Conservation (phyloP, 2,888 invertebrate species). For the Ectropis crepuscularia region DNA sequence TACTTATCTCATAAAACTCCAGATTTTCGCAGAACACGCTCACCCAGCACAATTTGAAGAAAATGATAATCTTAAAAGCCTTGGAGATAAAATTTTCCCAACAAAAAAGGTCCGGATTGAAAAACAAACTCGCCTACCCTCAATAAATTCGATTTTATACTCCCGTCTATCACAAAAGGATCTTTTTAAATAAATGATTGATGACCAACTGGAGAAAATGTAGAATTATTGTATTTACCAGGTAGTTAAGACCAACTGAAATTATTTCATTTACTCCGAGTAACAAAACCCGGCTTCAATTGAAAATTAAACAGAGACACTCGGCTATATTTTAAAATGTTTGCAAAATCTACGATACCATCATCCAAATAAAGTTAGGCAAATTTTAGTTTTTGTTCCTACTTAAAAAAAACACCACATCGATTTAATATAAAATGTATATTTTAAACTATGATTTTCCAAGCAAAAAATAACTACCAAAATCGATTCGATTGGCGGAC, state of each 20-base stretch:
- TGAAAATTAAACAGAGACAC: too few species aligned
- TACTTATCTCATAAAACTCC: slow-evolving; percentile 5
- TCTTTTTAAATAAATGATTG: slow-evolving; percentile 47
- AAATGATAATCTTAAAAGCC: slow-evolving; percentile 17
- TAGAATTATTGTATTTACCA: slow-evolving; percentile 36
- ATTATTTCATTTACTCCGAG: too few species aligned
- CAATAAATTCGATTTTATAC: slow-evolving; percentile 45
- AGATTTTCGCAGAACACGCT: slow-evolving; percentile 1
- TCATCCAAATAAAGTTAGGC: too few species aligned
- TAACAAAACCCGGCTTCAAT: too few species aligned
- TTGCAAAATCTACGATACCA: not conserved
- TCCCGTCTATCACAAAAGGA: slow-evolving; percentile 24
- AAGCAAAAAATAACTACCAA: too few species aligned
- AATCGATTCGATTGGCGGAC: too few species aligned
- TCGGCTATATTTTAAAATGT: too few species aligned
- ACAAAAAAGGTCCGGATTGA: slow-evolving; percentile 20
- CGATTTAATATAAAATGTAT: too few species aligned
- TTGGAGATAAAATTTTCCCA: slow-evolving; percentile 15
- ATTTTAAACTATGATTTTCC: too few species aligned
- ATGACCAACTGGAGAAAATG: slow-evolving; percentile 38
- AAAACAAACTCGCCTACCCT: slow-evolving; percentile 21
- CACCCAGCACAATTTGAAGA: slow-evolving; percentile 9
- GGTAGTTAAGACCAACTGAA: slow-evolving; percentile 24
- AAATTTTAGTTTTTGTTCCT: too few species aligned
- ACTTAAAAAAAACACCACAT: too few species aligned